Base-by-base conservation (phyloP, 2,888 invertebrate species). In the Trachelus tabidus region DNA sequence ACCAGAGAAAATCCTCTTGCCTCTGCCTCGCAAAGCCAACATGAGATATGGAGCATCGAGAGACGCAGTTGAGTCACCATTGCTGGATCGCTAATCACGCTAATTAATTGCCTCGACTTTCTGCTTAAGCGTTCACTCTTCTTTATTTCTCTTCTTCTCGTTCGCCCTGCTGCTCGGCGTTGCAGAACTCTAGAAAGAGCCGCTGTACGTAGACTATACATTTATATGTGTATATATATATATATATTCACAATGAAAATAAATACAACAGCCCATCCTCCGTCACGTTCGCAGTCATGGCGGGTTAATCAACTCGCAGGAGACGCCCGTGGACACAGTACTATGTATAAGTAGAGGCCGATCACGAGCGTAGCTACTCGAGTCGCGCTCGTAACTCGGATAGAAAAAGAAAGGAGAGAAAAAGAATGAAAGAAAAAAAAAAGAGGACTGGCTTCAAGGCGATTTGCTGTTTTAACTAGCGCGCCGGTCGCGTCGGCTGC, bases 51-150 rank as follows among this genome's bases (percentile, higher is more conserved):
- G 56, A 56, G 56, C 56, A 23, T 56, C 56, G 56, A 56, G 40
- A 40, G 56, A 56, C 56, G 56, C 56, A 56, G 56, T 56, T 56
- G 56, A 56, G 9, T 56, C 56, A 56, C 23, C 23, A 56, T 56
- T 56, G 56, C 56, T 56, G 56, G 56, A 56, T 56, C 56, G 56
- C 56, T 56, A 56, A 56, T 56, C 56, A 56, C 56, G 56, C 56
- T 56, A 56, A 56, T 56, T 56, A 56, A 56, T 56, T 56, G 56
- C 56, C 56, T 56, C 56, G 56, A 56, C 56, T 56, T 23, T 56
- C 56, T 23, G 56, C 56, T 56, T 56, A 56, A 83, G 77, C 81
- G 79, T 83, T 81, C 77, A 73, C 75, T 84, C 76, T 76, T 40
- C 40, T 31, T 75, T 34, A 31, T 75, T 56, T 34, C 40, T 78